Conservation (phyloP, 2,113 vertebrate genomes). For the Leucoraja erinaceus region DNA sequence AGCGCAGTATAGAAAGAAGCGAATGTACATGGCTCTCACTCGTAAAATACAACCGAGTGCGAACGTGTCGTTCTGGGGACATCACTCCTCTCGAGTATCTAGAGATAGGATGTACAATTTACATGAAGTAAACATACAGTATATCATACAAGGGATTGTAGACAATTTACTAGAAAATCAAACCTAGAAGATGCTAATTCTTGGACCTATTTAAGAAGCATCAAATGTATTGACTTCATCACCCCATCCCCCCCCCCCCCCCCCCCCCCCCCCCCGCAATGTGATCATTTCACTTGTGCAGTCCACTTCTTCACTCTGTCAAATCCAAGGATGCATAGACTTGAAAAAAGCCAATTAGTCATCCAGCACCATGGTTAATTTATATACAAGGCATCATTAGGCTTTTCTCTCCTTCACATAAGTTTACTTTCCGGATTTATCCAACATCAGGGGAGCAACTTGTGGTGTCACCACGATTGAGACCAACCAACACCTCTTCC, state of each 20-base stretch:
- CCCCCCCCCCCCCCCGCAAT: no score
- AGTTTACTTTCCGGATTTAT: neutral
- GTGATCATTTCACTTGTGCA: neutral
- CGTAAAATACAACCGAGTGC: slow-evolving; percentile 80
- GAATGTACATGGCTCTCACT: slow-evolving; percentile 85
- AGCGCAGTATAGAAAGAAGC: slow-evolving; percentile 74
- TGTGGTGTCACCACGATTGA: no score
- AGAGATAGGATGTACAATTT: slow-evolving; percentile 41
- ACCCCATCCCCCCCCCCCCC: no score
- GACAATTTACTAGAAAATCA: neutral
- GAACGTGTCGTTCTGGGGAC: slow-evolving; percentile 80
- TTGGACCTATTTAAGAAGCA: neutral
- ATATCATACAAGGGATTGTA: neutral
- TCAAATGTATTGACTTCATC: neutral
- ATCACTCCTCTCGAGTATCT: slow-evolving; percentile 83
- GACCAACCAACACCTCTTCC: no score
- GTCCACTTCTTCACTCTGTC: neutral
- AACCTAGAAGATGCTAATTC: neutral
- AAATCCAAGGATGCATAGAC: neutral
- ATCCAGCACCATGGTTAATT: neutral
- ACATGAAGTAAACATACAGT: slow-evolving; percentile 4
- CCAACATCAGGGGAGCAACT: neutral
- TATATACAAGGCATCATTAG: neutral
- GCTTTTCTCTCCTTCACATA: neutral
- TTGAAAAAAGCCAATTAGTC: neutral